phyloP scores from a whole-genome alignment of 2,113 vertebrate species.

The Oreotrochilus melanogaster region DNA sequence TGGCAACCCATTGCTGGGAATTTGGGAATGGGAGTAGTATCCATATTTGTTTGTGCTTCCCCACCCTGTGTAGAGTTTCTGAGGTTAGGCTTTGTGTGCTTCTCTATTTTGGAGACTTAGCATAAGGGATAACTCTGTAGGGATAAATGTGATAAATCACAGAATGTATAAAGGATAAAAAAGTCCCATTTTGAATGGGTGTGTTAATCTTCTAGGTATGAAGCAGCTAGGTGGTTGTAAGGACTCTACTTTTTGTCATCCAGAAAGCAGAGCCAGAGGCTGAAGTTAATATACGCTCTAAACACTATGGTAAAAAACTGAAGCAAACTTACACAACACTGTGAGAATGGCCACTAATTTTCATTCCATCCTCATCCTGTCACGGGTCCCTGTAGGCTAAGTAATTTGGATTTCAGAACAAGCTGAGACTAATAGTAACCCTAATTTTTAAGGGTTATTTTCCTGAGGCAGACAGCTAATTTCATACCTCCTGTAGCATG shows the following conservation, averaged over 20 bases:
- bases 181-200: neutral
- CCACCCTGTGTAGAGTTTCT: neutral
- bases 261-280: neutral
- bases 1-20: neutral
- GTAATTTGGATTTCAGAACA: constrained; percentile 17
- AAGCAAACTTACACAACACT: neutral
- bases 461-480: neutral
- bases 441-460: neutral
- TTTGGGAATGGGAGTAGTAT: neutral
- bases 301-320: neutral
- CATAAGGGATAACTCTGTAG: neutral
- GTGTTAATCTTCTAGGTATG: neutral
- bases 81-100: neutral
- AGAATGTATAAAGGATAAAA: neutral
- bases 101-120: neutral
- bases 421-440: neutral
- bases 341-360: neutral
- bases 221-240: neutral
- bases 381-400: neutral
- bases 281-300: neutral
- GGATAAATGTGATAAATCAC: neutral
- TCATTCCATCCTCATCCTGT: neutral
- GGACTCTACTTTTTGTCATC: neutral
- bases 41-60: neutral
- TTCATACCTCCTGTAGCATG: neutral